These are phyloP conservation scores for Cossypha heuglini DNA, from an alignment of 2,797 vertebrate species.

Conservation along the genomic window DNA sequence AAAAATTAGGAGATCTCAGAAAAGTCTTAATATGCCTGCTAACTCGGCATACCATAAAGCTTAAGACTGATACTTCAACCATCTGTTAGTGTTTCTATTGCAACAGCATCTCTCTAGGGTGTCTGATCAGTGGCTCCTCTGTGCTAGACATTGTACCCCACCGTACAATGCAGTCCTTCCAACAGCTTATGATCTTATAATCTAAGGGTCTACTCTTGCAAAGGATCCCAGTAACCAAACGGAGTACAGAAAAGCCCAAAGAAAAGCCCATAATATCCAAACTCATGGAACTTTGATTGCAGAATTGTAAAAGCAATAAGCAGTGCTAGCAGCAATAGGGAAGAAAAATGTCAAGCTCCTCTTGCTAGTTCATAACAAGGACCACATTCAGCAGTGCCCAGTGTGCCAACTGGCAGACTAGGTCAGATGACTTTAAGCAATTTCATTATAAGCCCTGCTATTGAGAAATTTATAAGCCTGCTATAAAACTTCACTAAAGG, in stretches of 20 bases:
- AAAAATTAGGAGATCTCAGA: not conserved
- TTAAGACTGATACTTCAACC: not conserved
- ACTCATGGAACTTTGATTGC: not conserved
- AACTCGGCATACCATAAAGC: not conserved
- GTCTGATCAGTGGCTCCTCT: not conserved
- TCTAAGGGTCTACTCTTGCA: not conserved
- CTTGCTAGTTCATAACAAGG: not conserved
- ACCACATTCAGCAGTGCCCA: not conserved
- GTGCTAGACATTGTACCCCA: not conserved
- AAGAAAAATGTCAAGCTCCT: not conserved
- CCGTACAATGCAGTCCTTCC: not conserved
- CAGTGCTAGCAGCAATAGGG: not conserved
- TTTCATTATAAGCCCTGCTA: conserved; percentile 34
- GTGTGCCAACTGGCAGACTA: not conserved
- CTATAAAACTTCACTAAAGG: conserved; percentile 30
- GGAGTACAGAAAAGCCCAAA: not conserved
- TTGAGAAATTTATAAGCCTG: conserved; percentile 37
- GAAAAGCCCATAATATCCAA: not conserved
- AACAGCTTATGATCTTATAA: not conserved
- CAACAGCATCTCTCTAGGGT: not conserved
- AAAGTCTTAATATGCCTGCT: not conserved
- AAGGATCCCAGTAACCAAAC: not conserved
- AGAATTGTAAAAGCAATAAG: not conserved
- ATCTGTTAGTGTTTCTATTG: not conserved
- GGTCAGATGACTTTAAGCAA: not conserved